Base-by-base conservation (phyloP, 2,113 vertebrate species). In the Apteryx owenii region DNA sequence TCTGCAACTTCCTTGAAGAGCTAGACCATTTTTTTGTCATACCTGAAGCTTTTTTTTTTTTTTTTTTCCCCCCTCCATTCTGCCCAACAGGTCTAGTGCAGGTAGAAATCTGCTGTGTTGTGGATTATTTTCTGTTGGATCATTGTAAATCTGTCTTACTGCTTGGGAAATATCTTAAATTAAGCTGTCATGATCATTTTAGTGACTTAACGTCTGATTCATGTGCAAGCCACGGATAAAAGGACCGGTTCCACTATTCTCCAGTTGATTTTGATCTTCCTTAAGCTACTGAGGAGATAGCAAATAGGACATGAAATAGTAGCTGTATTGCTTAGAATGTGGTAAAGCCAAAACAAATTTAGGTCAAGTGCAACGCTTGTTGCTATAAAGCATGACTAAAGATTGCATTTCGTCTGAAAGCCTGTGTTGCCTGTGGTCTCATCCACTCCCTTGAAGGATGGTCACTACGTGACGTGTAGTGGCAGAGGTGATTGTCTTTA, bases 341-440 rank as follows among this genome's bases (percentile, higher is more conserved):
- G 22, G 20, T 38, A 58, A 73, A 2, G 3, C 44, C 60, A 46
- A 78, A 75, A 15, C 29, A 73, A 44, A 8, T 81, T 77, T 48
- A 80, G 44, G 38, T 62, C 5, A 61, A 72, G 14, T 72, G 8
- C n/a, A 33, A 28, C 22, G 14, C 72, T 66, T 71, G 13, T 11
- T 84, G 19, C 21, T 62, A 8, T 84, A 82, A 94, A 88, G 28
- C 71, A 29, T 48, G 71, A 90, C 21, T 72, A 38, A 85, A 76
- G 82, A 16, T 50, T 21, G 29, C 46, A 29, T 71, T 79, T 84
- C 70, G 10, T 66, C 61, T 56, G 53, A 77, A 61, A 80, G 28
- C 0, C 0, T 22, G 2, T 51, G 19, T 80, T 92, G n/a, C 36
- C 33, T 76, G 3, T 0, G 4, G 38, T 72, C n/a, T 79, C 40